These are phyloP conservation scores for Theropithecus gelada DNA, from an alignment of 2,113 vertebrate genomes.

Conservation along the genomic window DNA sequence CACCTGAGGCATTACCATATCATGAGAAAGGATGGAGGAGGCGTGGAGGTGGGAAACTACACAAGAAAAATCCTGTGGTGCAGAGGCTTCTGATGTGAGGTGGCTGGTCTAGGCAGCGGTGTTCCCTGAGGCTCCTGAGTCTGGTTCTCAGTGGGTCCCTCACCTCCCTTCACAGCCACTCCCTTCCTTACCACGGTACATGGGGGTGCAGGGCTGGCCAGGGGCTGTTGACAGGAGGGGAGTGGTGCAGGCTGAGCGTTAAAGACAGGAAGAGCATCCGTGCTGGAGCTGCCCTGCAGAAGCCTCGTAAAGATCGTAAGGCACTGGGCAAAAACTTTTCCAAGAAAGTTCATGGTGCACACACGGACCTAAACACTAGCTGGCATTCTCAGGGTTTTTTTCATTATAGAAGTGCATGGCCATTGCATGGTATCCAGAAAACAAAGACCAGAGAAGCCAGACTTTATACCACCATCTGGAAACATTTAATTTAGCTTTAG, in stretches of 20 bases:
- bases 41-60: neutral
- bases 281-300: too few species aligned
- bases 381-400: neutral
- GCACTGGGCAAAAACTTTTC: neutral
- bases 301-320: neutral
- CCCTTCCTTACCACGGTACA: neutral
- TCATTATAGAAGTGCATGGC: neutral
- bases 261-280: neutral
- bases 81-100: neutral
- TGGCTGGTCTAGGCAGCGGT: neutral
- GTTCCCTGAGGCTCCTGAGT: neutral
- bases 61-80: neutral
- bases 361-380: fast-evolving
- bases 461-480: neutral
- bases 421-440: neutral
- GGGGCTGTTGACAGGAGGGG: neutral
- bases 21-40: too few species aligned
- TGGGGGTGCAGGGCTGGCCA: neutral
- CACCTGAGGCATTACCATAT: fast-evolving
- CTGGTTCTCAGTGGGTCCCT: neutral
- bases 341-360: neutral
- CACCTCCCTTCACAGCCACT: neutral
- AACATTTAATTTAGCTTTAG: neutral
- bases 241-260: neutral
- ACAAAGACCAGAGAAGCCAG: neutral